phyloP scores from a whole-genome alignment of 2,888 invertebrate genomes.

The Drosophila recens region DNA sequence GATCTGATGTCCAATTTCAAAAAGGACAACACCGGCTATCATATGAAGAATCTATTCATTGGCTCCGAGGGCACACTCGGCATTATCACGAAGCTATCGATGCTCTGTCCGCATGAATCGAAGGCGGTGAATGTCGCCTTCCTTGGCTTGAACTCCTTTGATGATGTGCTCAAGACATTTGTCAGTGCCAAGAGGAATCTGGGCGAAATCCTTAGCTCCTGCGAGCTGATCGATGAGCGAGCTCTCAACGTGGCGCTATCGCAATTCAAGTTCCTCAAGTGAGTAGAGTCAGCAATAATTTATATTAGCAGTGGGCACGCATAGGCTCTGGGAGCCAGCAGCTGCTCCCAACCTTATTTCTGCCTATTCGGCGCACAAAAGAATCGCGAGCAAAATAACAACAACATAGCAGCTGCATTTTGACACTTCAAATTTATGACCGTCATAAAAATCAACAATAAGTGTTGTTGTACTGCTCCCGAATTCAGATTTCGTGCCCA shows the following conservation, averaged over 20 bases:
- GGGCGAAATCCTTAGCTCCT: slow-evolving; percentile 97
- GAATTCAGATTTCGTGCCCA: too few species aligned
- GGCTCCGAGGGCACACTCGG: slow-evolving; percentile 99
- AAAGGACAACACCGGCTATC: slow-evolving; percentile 99
- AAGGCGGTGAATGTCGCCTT: slow-evolving; percentile 94
- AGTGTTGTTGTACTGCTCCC: too few species aligned
- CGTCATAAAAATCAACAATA: too few species aligned
- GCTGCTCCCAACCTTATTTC: too few species aligned
- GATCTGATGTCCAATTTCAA: slow-evolving; percentile 94
- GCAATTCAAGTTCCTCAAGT: slow-evolving; percentile 87
- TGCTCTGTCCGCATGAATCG: slow-evolving; percentile 95
- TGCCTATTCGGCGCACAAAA: too few species aligned
- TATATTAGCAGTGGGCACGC: too few species aligned
- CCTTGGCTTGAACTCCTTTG: slow-evolving; percentile 92
- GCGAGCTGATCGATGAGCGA: slow-evolving; percentile 95
- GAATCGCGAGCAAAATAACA: too few species aligned
- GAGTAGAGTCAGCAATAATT: slow-evolving; percentile 48
- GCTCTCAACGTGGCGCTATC: slow-evolving; percentile 89
- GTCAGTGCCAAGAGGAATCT: slow-evolving; percentile 88
- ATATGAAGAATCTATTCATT: slow-evolving; percentile 97
- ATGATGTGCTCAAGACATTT: slow-evolving; percentile 91
- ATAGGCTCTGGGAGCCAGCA: too few species aligned
- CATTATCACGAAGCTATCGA: slow-evolving; percentile 95
- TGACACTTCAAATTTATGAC: too few species aligned
- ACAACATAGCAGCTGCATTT: too few species aligned